Evolutionary conservation across 1,140 invertebrate species (phyloP).

Genomic region (Magallana angulata): DNA sequence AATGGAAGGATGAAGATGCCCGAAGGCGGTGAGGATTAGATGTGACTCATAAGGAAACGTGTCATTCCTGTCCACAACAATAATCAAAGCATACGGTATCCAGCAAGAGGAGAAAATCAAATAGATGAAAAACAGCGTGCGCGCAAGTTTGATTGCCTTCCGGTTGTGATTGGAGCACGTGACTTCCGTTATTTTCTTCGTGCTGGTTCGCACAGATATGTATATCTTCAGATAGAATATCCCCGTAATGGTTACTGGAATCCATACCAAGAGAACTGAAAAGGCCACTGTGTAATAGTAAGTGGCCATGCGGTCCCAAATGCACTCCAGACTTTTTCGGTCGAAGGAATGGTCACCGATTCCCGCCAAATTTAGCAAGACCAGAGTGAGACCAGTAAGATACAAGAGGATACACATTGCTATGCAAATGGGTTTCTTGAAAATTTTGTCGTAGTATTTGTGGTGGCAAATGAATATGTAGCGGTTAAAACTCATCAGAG

Average conservation of each 20-base stretch:
- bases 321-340: constrained; percentile 68
- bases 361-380: constrained; percentile 62
- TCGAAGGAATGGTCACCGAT: constrained; percentile 72
- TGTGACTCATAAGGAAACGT: constrained; percentile 56
- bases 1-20: constrained; percentile 66
- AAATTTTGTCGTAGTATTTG: constrained; percentile 65
- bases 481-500: constrained; percentile 70
- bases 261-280: constrained; percentile 64
- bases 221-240: constrained; percentile 68
- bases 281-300: constrained; percentile 71
- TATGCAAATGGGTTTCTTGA: constrained; percentile 64
- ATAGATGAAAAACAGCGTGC: constrained; percentile 66
- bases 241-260: constrained; percentile 64
- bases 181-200: constrained; percentile 9
- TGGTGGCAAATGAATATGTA: constrained; percentile 73
- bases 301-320: constrained; percentile 72
- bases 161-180: constrained; percentile 6
- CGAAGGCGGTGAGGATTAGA: constrained; percentile 62
- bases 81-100: constrained; percentile 64
- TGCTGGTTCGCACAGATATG: constrained; percentile 42
- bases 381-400: constrained; percentile 59
- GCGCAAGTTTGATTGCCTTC: constrained; percentile 54
- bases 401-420: constrained; percentile 61
- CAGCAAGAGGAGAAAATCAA: constrained; percentile 65
- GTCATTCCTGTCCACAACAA: constrained; percentile 59